Base-by-base conservation (phyloP, 2,888 invertebrate genomes). In the Formica aserva region DNA sequence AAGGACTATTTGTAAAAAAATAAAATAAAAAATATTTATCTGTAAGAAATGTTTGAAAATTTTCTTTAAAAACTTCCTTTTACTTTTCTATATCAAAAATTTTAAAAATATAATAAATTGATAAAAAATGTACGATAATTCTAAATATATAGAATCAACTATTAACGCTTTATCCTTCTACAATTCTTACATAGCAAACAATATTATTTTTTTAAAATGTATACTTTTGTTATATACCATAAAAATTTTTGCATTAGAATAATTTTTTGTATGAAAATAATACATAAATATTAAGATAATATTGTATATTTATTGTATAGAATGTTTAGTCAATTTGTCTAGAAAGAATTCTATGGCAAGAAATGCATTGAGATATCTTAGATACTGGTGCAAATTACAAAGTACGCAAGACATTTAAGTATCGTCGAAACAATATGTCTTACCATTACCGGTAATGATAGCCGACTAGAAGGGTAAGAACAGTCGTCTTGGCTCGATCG, bases 401-500 rank as follows among this genome's bases (percentile, higher is more conserved):
- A 57, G 32, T 71, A 71, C 26, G 15, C 26, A 32, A 78, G 41
- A 32, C 18, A 71, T 71, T 45, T 78, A 78, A 57, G 22, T 71
- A 62, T 60, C 45, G 60, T 5, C 26, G 45, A 35, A 77, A 77
- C 55, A 32, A 67, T 69, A 41, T 41, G n/a, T 26, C 26, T 71
- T 29, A 71, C 32, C 22, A 71, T 78, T 78, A 71, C 45, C 35
- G 45, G 11, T 80, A 80, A 71, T 60, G 71, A 69, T 71, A 67
- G 41, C 22, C 41, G 22, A 1, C n/a, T 6, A 8, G 29, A 13
- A 57, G 57, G 22, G 32, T 4, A 45, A 71, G 60, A 80, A 71
- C 72, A 71, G 45, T 13, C 74, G 60, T 48, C 26, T 77, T 69
- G 41, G 69, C 55, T 71, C 60, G 32, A 71, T 71, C 22, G 57